Percentiles rank a stretch among this genome's conserved stretches.
Evolutionary conservation across 2,113 vertebrate species (phyloP).

Genomic region (Alosa alosa): DNA sequence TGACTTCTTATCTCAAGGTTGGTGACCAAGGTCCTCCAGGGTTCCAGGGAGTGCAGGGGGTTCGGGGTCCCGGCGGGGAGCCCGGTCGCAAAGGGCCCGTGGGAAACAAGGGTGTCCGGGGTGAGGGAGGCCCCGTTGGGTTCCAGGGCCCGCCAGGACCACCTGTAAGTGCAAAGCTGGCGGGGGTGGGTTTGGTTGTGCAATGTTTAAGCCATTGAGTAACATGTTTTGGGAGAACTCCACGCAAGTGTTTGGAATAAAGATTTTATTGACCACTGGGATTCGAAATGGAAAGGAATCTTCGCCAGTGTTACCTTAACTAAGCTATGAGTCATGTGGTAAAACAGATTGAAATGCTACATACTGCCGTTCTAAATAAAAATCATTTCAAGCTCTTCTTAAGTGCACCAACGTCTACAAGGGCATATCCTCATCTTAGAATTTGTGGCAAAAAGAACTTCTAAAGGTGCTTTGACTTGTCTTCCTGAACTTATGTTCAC

Average conservation of each 20-base stretch:
- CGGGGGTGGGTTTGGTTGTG: background rate
- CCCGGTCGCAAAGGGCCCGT: constrained; percentile 60
- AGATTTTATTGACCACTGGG: constrained; percentile 3
- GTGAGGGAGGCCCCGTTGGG: constrained; percentile 66
- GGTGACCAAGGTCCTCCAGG: constrained; percentile 66
- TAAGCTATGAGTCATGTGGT: constrained; percentile 22
- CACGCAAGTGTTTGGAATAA: background rate
- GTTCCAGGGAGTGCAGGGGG: constrained; percentile 63
- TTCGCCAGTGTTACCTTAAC: constrained; percentile 10
- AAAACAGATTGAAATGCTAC: constrained; percentile 10
- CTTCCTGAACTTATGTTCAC: constrained; percentile 13
- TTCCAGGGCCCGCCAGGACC: constrained; percentile 66
- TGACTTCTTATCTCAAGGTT: constrained; percentile 50
- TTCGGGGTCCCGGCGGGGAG: constrained; percentile 68
- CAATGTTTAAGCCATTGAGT: constrained; percentile 29
- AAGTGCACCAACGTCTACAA: background rate
- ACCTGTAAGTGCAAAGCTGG: constrained; percentile 57
- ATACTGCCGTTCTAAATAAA: background rate
- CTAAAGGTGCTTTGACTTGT: background rate
- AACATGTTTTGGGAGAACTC: background rate
- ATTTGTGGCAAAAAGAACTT: background rate
- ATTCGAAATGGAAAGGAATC: background rate
- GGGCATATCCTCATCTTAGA: background rate
- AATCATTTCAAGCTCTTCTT: background rate
- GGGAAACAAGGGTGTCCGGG: constrained; percentile 65